Percentiles rank a stretch among this genome's conserved stretches.
phyloP scores from a whole-genome alignment of 2,113 vertebrate genomes.

The Chaetodon trifascialis region DNA sequence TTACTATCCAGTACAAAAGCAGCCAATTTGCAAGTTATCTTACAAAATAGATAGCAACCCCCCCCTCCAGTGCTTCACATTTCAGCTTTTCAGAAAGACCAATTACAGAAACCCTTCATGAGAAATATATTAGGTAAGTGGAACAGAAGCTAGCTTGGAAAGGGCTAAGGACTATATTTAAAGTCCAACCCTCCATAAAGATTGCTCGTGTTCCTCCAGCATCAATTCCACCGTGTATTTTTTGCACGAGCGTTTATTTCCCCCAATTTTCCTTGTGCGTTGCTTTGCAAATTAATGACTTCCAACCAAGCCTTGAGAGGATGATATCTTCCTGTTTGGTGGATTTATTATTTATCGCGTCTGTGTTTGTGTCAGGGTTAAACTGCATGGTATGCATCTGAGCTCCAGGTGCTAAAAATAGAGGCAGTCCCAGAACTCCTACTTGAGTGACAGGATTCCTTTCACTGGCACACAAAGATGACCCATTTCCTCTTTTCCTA shows the following conservation, averaged over 20 bases:
- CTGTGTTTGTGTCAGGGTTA: conserved; percentile 73
- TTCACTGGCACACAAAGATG: conserved; percentile 70
- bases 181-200: conserved; percentile 50
- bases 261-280: conserved; percentile 55
- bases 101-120: conserved; percentile 15
- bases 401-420: conserved; percentile 80
- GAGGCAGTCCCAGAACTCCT: conserved; percentile 71
- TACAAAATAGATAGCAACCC: background rate
- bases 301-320: conserved; percentile 63
- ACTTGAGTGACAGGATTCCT: conserved; percentile 81
- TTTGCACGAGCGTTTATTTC: conserved; percentile 54
- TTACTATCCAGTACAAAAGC: background rate
- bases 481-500: conserved; percentile 69
- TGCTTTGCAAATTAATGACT: conserved; percentile 69
- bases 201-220: conserved; percentile 31
- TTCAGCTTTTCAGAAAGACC: conserved; percentile 22
- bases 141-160: conserved; percentile 32
- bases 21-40: background rate
- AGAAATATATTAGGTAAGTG: conserved; percentile 27
- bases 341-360: conserved; percentile 77
- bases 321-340: conserved; percentile 72
- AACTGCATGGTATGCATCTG: conserved; percentile 66
- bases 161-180: background rate
- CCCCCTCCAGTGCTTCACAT: background rate
- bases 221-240: conserved; percentile 54